Base-by-base conservation (phyloP, 2,888 invertebrate genomes). In the Hymenopus coronatus region DNA sequence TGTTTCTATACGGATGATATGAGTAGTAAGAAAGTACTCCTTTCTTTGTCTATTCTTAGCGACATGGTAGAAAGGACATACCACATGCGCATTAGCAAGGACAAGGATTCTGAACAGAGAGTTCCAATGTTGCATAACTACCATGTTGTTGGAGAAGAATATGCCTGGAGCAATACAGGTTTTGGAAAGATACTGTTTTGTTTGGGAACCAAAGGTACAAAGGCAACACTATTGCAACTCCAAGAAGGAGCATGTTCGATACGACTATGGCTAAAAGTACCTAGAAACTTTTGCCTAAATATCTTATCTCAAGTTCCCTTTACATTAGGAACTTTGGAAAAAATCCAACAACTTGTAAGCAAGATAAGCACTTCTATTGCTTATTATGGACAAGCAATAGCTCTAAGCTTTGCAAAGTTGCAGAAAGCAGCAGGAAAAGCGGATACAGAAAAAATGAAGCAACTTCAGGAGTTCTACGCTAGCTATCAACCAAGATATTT, bases 291-390 rank as follows among this genome's bases (percentile, higher is more conserved):
- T 46, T 84, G 28, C 12, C 30, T 89, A 2, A 54, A 81, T 28
- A 88, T 89, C 1, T 25, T 84, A 1, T 88, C 89, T 14, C 89
- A 89, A 82, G 28, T 84, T 25, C 84, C 84, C 3, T 88, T 89
- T 28, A 4, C 54, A 8, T 7, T 86, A n/a, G 86, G 70, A 12
- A 6, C 84, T 15, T n/a, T 70, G 15, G 87, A 89, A 12, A 54
- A 20, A 30, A 27, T 87, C 25, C 89, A 85, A 40, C 46, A 85
- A 8, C 25, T 46, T 8, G 2, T 85, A n/a, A 9, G 15, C 9
- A 25, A 6, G 2, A 27, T 15, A 14, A 85, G 85, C n/a, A 27
- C 85, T 27, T 85, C 85, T 1, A 1, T 85, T 15, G 8, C 12
- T 46, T 85, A 12, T 12, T 85, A 3, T 28, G 85, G 54, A 12